These are phyloP conservation scores for Lagria hirta DNA, from an alignment of 2,888 invertebrate species.

Conservation along the genomic window DNA sequence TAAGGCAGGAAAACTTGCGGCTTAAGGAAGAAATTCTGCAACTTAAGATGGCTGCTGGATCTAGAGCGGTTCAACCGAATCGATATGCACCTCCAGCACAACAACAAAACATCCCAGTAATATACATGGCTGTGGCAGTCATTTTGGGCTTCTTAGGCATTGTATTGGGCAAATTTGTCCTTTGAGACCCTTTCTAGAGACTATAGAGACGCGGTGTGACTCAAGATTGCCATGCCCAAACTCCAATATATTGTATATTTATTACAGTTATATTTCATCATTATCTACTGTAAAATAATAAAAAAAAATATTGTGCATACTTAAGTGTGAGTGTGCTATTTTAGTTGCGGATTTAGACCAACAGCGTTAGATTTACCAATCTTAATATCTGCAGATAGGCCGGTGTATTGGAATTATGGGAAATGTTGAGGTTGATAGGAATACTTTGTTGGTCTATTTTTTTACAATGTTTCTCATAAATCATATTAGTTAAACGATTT, in stretches of 20 bases:
- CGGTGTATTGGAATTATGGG: slow-evolving; percentile 4
- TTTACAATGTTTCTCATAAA: slow-evolving; percentile 18
- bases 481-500: slow-evolving; percentile 18
- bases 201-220: slow-evolving; percentile 31
- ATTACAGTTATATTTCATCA: slow-evolving; percentile 46
- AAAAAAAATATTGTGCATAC: slow-evolving; percentile 39
- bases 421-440: slow-evolving; percentile 16
- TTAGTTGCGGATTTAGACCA: slow-evolving; percentile 29
- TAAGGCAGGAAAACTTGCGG: slow-evolving; percentile 83
- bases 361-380: slow-evolving; percentile 14
- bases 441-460: slow-evolving; percentile 31
- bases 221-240: slow-evolving; percentile 32
- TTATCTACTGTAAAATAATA: slow-evolving; percentile 46
- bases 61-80: slow-evolving; percentile 49
- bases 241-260: slow-evolving; percentile 49
- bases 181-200: slow-evolving; percentile 62
- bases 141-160: slow-evolving; percentile 72
- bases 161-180: slow-evolving; percentile 78
- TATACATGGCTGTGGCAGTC: slow-evolving; percentile 67
- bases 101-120: slow-evolving; percentile 61
- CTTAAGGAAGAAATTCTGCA: slow-evolving; percentile 75
- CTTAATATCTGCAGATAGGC: slow-evolving; percentile 10
- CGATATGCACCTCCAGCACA: slow-evolving; percentile 63
- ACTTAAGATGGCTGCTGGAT: slow-evolving; percentile 57
- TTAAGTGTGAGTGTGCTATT: slow-evolving; percentile 24